A percentile compares a stretch with the other conserved stretches of the same genome.
Evolutionary conservation across 2,113 vertebrate species (phyloP).

Genomic region (Epinephelus moara): DNA sequence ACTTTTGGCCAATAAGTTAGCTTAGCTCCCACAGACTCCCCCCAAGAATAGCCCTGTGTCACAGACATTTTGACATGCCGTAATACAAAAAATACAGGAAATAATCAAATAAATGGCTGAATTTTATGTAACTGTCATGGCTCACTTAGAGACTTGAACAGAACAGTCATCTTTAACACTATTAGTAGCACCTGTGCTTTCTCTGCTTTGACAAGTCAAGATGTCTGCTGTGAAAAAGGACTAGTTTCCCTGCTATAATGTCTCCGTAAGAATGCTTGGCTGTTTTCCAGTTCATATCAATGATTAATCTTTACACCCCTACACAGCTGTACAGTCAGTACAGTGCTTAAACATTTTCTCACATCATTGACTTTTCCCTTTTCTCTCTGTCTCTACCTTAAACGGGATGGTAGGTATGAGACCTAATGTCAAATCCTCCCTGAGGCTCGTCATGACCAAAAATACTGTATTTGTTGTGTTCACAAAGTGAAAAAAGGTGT

Average conservation of each 20-base stretch:
- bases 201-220: neutral
- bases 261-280: neutral
- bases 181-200: slow-evolving; percentile 1
- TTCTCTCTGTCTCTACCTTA: neutral
- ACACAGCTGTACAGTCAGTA: neutral
- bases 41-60: neutral
- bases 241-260: neutral
- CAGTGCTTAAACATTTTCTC: slow-evolving; percentile 5
- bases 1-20: neutral
- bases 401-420: neutral
- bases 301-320: neutral
- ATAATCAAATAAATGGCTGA: neutral
- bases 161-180: neutral
- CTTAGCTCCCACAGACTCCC: neutral
- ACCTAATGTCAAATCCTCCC: slow-evolving; percentile 39
- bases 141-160: neutral
- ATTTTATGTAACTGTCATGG: neutral
- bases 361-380: neutral
- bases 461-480: slow-evolving; percentile 58
- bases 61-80: slow-evolving; percentile 1
- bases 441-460: slow-evolving; percentile 17
- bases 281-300: neutral
- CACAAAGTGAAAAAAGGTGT: slow-evolving; percentile 10
- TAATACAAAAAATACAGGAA: neutral
- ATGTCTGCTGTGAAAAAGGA: neutral